phyloP scores from a whole-genome alignment of 1,140 invertebrate species.

The Holotrichia oblita region DNA sequence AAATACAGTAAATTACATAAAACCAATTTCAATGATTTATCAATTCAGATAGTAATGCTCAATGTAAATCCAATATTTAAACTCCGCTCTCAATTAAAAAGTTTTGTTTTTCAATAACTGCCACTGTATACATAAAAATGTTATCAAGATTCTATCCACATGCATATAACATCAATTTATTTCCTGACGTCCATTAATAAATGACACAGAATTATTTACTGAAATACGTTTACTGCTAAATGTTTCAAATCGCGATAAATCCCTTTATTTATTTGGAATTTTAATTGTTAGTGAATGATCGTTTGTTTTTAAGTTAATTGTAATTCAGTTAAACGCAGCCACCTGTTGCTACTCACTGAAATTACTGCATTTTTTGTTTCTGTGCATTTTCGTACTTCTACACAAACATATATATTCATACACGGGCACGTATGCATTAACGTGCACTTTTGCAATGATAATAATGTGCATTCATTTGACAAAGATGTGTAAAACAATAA shows the following conservation, averaged over 20 bases:
- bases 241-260: slow-evolving; percentile 21
- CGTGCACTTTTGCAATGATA: too few relatives aligned
- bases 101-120: too few relatives aligned
- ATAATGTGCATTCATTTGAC: too few relatives aligned
- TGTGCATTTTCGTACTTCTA: neutral
- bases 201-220: slow-evolving; percentile 2
- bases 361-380: slow-evolving; percentile 21
- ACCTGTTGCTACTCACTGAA: slow-evolving; percentile 33
- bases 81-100: too few relatives aligned
- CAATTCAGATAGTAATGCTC: too few relatives aligned
- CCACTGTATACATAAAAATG: neutral
- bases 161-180: neutral
- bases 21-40: too few relatives aligned
- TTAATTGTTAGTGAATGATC: slow-evolving; percentile 32
- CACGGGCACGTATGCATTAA: neutral
- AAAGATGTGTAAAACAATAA: too few relatives aligned
- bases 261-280: slow-evolving; percentile 30
- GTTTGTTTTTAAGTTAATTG: slow-evolving; percentile 32
- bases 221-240: slow-evolving; percentile 7
- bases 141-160: neutral
- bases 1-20: too few relatives aligned
- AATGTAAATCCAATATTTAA: too few relatives aligned
- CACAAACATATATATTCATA: neutral
- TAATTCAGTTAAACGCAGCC: slow-evolving; percentile 26
- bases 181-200: neutral